Evolutionary conservation across 2,888 invertebrate species (phyloP), one percentile per base, ranked within the genome.

Genomic region (Cosmia trapezina): DNA sequence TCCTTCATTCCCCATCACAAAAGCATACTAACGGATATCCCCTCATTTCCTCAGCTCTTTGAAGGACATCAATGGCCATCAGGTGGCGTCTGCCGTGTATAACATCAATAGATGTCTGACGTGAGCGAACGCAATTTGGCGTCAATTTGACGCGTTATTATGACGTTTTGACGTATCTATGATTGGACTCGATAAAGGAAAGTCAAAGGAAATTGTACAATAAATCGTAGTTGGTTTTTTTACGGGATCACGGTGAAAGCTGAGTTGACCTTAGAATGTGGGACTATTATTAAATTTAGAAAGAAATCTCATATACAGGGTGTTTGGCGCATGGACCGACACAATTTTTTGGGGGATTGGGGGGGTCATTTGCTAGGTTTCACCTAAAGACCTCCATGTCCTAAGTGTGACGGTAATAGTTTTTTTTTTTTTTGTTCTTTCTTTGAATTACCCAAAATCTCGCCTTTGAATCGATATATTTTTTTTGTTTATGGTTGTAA

Each of bases 21-120:
- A 83, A 60, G 67, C 70, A 54, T 75, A 75, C 78, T 65, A 45
- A 33, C 76, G 85, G 86, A 83, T 73, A 79, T 85, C 71, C 59
- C 67, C 77, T 63, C 66, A 84, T 83, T 83, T 86, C 87, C 85
- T 70, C 43, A 43, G 51, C 68, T 66, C 76, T 85, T 86, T 83
- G 67, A 69, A 53, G 69, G 70, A 56, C 77, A 62, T 76, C 76
- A 76, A 85, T 84, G 66, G 63, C 33, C 53, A 17, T 17, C 54
- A 17, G 33, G 47, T 45, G 75, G 11, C 70, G 53, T 70, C 66
- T 61, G 70, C 60, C 69, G 22, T 45, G 54, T 41, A 28, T 28
- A 76, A 61, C 71, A 49, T 73, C 79, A 74, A 86, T 80, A 62
- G 70, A n/a, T 65, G 49, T 64, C 66, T 56, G 70, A 71, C 71